Conservation (phyloP, 2,113 vertebrate species). For the Xiphophorus maculatus region DNA sequence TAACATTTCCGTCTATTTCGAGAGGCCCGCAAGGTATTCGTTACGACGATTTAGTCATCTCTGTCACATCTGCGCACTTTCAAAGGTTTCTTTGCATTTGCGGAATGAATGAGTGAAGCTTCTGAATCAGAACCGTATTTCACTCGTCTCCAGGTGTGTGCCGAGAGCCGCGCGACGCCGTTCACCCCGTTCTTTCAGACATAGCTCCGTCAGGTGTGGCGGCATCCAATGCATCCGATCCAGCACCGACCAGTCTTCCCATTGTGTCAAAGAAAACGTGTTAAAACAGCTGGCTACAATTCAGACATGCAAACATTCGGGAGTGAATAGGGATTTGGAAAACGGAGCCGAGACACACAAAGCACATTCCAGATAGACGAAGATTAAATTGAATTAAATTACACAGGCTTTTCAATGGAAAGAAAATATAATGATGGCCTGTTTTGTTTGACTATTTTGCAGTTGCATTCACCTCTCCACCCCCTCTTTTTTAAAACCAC, state of each 20-base stretch:
- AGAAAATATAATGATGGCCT: too few species aligned
- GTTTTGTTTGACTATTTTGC: neutral
- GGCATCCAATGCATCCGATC: neutral
- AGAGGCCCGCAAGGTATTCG: neutral
- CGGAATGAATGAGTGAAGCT: neutral
- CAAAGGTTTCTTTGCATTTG: neutral
- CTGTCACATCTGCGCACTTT: neutral
- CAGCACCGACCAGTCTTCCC: rapidly evolving
- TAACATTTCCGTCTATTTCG: too few species aligned
- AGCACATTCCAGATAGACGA: neutral
- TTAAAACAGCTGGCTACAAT: constrained; percentile 3
- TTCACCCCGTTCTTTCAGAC: neutral
- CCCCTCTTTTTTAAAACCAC: neutral
- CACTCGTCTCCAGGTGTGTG: neutral
- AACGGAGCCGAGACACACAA: neutral
- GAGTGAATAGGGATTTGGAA: neutral
- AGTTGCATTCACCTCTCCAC: neutral
- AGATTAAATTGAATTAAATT: neutral
- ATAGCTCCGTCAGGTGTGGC: constrained; percentile 14
- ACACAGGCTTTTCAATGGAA: neutral
- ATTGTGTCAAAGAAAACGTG: neutral
- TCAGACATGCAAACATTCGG: constrained; percentile 13
- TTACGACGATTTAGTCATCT: neutral
- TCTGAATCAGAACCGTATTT: neutral
- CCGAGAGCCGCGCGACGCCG: neutral